Evolutionary conservation across 1,140 invertebrate species (phyloP).

Genomic region (Liolophura sinensis): DNA sequence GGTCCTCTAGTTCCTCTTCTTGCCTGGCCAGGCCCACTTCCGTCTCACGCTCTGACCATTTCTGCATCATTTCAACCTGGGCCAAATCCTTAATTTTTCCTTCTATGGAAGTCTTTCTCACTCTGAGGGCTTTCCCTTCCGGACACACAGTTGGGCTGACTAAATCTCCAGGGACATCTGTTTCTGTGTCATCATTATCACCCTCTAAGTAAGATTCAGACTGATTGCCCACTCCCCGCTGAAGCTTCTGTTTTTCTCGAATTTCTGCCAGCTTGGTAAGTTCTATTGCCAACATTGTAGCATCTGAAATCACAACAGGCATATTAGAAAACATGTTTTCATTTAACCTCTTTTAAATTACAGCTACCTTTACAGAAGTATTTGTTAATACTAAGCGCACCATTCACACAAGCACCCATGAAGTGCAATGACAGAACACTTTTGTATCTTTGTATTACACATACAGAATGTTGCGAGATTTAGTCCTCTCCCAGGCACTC

Average conservation of each 20-base stretch:
- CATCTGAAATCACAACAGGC: not conserved
- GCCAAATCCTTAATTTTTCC: slow-evolving; percentile 31
- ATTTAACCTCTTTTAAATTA: no score
- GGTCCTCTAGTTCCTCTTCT: slow-evolving; percentile 34
- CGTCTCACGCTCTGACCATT: slow-evolving; percentile 23
- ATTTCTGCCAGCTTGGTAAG: not conserved
- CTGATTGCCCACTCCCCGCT: not conserved
- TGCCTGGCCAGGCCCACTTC: slow-evolving; percentile 26
- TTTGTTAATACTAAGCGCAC: no score
- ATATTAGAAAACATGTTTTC: no score
- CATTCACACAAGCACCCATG: no score
- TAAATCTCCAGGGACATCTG: slow-evolving; percentile 4
- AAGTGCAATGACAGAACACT: no score
- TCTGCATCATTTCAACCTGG: slow-evolving; percentile 38
- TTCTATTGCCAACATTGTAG: not conserved
- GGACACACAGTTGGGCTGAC: slow-evolving; percentile 2
- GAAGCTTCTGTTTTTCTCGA: not conserved
- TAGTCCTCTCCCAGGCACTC: no score
- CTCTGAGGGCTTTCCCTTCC: slow-evolving; percentile 20
- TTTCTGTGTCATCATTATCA: not conserved
- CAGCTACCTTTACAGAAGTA: no score
- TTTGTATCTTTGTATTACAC: no score
- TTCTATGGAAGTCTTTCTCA: slow-evolving; percentile 26
- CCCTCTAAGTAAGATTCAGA: not conserved
- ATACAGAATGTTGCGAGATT: no score